phyloP scores from a whole-genome alignment of 2,888 invertebrate genomes.

The Drosophila meridiana region DNA sequence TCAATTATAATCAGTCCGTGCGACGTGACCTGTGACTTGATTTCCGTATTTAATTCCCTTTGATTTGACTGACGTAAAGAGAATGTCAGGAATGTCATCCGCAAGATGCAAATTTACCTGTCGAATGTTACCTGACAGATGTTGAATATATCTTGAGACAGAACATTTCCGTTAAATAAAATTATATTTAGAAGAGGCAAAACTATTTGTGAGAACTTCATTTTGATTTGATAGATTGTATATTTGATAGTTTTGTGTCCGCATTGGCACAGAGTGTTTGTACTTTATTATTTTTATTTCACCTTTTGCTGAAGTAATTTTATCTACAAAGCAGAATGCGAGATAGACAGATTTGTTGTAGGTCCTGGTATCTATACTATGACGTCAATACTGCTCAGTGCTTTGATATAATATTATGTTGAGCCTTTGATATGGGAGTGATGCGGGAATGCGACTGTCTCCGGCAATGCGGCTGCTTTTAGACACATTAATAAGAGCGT shows the following conservation, averaged over 20 bases:
- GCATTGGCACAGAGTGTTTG: neutral
- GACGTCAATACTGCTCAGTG: neutral
- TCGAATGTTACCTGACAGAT: neutral
- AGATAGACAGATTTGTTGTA: neutral
- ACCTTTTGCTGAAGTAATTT: neutral
- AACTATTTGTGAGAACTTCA: too few species aligned
- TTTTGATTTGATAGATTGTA: too few species aligned
- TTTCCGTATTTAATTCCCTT: constrained; percentile 6
- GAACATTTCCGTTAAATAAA: neutral
- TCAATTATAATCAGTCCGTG: constrained; percentile 27
- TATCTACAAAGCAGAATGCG: neutral
- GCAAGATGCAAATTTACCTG: neutral
- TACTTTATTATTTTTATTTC: too few species aligned
- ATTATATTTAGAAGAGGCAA: too few species aligned
- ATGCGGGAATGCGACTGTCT: constrained; percentile 3
- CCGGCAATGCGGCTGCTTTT: constrained; percentile 12
- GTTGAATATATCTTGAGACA: neutral
- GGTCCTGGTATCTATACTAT: neutral
- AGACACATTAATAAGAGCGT: constrained; percentile 25
- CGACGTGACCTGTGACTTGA: constrained; percentile 16
- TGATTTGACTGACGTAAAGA: neutral
- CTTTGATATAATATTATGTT: neutral
- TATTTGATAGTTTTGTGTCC: neutral
- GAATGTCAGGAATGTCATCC: neutral
- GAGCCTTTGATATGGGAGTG: constrained; percentile 15